Conservation (phyloP, 2,113 vertebrate genomes). For the Hiodon alosoides region DNA sequence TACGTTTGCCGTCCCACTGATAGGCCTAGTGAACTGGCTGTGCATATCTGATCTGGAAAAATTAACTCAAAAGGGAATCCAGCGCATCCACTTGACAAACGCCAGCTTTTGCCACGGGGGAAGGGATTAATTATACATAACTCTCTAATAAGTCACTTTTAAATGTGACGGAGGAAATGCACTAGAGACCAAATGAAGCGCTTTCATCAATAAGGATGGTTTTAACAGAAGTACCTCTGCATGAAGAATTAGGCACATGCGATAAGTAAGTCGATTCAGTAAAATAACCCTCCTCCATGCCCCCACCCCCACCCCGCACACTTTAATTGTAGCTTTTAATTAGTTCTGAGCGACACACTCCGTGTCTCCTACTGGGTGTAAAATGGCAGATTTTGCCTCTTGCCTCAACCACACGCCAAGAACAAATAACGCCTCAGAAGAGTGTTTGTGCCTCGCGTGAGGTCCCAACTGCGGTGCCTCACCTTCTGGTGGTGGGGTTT, state of each 20-base stretch:
- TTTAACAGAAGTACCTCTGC: background rate
- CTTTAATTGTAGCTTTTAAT: slow-evolving; percentile 59
- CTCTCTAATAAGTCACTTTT: background rate
- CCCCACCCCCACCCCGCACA: background rate
- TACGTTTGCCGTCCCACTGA: background rate
- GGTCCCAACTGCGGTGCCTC: background rate
- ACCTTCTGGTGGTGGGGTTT: background rate
- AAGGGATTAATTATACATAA: background rate
- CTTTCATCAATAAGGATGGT: background rate
- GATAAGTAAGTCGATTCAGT: no score
- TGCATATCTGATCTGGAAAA: background rate
- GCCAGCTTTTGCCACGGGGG: background rate
- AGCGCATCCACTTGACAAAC: background rate
- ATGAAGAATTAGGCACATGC: no score
- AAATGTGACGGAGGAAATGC: no score
- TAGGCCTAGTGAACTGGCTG: background rate
- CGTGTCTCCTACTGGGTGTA: slow-evolving; percentile 30
- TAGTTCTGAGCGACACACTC: slow-evolving; percentile 37
- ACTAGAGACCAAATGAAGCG: background rate
- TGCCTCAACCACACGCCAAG: slow-evolving; percentile 33
- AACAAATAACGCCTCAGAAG: slow-evolving; percentile 11
- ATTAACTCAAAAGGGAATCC: background rate
- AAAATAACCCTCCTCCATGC: background rate
- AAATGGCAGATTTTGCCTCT: slow-evolving; percentile 41
- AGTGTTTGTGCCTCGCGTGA: background rate